Percentiles rank a stretch among this genome's conserved stretches.
phyloP scores from a whole-genome alignment of 2,888 invertebrate species.

The Heliothis peltigera region DNA sequence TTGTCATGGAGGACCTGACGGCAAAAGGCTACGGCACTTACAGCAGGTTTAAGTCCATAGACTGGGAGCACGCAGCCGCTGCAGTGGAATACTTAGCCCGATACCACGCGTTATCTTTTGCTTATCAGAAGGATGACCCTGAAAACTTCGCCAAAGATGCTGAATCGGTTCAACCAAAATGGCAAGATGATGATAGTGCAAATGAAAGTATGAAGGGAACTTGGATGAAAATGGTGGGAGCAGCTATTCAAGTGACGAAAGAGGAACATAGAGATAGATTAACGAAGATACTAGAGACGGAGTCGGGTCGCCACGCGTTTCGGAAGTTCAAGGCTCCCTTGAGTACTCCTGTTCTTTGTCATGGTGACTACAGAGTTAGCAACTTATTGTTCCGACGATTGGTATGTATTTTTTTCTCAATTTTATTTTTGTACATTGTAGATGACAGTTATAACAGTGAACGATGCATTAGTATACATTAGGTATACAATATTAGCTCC shows the following conservation, averaged over 20 bases:
- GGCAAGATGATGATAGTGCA: constrained; percentile 11
- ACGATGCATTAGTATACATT: too few species aligned
- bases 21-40: constrained; percentile 66
- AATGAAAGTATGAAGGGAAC: constrained; percentile 25
- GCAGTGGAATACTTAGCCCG: constrained; percentile 70
- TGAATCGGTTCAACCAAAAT: constrained; percentile 47
- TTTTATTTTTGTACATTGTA: too few species aligned
- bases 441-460: too few species aligned
- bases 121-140: constrained; percentile 73
- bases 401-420: constrained; percentile 42
- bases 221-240: constrained; percentile 52
- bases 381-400: constrained; percentile 64
- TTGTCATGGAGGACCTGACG: constrained; percentile 74
- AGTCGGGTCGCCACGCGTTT: constrained; percentile 29
- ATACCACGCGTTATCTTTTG: constrained; percentile 80
- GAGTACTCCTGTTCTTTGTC: constrained; percentile 62
- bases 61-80: constrained; percentile 70
- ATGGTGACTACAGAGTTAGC: constrained; percentile 71
- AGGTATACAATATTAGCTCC: too few species aligned
- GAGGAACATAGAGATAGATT: constrained; percentile 64
- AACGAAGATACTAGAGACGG: constrained; percentile 49
- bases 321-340: constrained; percentile 60
- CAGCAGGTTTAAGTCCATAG: constrained; percentile 66
- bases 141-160: constrained; percentile 58
- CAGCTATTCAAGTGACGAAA: constrained; percentile 57